These are phyloP conservation scores for Bombus terrestris DNA, from an alignment of 1,140 invertebrate species.

Conservation along the genomic window DNA sequence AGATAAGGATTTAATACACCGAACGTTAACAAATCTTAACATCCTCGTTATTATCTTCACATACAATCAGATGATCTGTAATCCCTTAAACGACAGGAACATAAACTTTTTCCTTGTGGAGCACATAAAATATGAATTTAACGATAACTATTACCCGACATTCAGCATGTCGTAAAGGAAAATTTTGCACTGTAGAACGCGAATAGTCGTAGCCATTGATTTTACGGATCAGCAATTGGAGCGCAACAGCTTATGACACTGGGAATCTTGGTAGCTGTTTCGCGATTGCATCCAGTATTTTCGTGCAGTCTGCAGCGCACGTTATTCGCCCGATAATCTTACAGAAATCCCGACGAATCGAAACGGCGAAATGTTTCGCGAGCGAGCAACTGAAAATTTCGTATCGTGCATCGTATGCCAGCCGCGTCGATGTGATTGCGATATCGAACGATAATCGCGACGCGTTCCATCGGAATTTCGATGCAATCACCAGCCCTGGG, in stretches of 20 bases:
- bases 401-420: slow-evolving; percentile 5
- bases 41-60: not conserved
- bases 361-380: slow-evolving; percentile 1
- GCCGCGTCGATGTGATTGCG: slow-evolving; percentile 31
- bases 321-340: slow-evolving; percentile 19
- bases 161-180: not conserved
- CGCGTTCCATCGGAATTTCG: slow-evolving; percentile 24
- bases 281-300: slow-evolving; percentile 17
- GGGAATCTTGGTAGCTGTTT: not conserved
- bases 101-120: not conserved
- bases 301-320: slow-evolving; percentile 7
- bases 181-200: not conserved
- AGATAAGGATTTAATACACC: too few relatives aligned
- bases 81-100: not conserved
- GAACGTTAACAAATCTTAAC: too few relatives aligned
- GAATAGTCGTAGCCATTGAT: not conserved
- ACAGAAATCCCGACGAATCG: not conserved
- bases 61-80: not conserved
- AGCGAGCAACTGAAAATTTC: slow-evolving; percentile 29
- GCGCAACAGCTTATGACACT: slow-evolving; percentile 5
- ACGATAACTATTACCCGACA: not conserved
- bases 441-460: slow-evolving; percentile 33
- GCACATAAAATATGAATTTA: not conserved
- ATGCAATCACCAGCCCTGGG: not conserved
- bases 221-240: slow-evolving; percentile 2